These are phyloP conservation scores for Drosophila kepulauana DNA, from an alignment of 1,140 invertebrate genomes.

Conservation along the genomic window DNA sequence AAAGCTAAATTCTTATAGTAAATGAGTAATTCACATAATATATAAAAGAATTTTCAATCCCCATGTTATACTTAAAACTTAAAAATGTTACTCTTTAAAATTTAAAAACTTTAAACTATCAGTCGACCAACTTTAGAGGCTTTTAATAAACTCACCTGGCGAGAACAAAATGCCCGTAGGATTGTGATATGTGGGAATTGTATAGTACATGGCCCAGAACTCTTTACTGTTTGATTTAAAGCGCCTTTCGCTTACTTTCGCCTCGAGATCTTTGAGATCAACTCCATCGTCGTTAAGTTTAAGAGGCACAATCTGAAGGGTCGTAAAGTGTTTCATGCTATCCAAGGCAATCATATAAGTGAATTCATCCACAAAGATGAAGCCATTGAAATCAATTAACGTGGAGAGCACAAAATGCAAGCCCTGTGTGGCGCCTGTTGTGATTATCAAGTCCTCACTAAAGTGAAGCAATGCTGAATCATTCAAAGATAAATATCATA, in stretches of 20 bases:
- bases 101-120: no score
- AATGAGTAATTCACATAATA: no score
- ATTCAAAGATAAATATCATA: neutral
- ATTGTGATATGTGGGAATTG: slow-evolving; percentile 89
- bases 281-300: slow-evolving; percentile 87
- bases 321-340: slow-evolving; percentile 86
- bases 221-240: slow-evolving; percentile 85
- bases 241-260: slow-evolving; percentile 64
- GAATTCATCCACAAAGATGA: slow-evolving; percentile 89
- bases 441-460: slow-evolving; percentile 88
- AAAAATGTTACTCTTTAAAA: no score
- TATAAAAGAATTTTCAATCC: no score
- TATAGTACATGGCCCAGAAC: slow-evolving; percentile 88
- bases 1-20: no score
- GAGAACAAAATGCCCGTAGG: slow-evolving; percentile 87
- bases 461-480: slow-evolving; percentile 13
- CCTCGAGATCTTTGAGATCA: slow-evolving; percentile 85
- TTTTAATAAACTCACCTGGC: slow-evolving; percentile 82
- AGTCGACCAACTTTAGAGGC: no score
- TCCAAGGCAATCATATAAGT: slow-evolving; percentile 89
- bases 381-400: slow-evolving; percentile 86
- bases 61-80: no score
- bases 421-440: slow-evolving; percentile 88
- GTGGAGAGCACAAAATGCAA: slow-evolving; percentile 87
- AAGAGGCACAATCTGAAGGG: slow-evolving; percentile 87